Evolutionary conservation across 2,797 vertebrate genomes (phyloP).

Genomic region (Austrolebias charrua): DNA sequence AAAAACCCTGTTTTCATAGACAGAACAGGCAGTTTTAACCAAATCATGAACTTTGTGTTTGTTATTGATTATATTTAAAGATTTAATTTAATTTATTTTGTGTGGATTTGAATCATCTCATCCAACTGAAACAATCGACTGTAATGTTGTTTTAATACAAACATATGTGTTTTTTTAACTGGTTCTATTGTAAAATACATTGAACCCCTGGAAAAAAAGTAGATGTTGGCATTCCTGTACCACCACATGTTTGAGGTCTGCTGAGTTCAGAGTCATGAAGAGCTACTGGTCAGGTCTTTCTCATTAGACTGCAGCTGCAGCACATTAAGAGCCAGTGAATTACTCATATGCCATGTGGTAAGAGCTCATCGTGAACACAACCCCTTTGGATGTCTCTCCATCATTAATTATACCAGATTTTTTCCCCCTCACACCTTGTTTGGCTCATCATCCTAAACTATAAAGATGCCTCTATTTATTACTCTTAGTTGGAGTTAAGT

Average conservation of each 20-base stretch:
- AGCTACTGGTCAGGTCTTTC: conserved; percentile 40
- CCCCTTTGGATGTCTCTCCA: conserved; percentile 61
- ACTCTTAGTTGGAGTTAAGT: conserved; percentile 32
- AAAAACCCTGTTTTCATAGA: conserved; percentile 47
- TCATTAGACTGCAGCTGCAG: conserved; percentile 79
- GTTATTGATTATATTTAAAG: background rate
- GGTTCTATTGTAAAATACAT: background rate
- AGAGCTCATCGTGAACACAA: conserved; percentile 72
- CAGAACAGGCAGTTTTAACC: conserved; percentile 22
- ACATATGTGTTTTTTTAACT: background rate
- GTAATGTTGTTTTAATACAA: background rate
- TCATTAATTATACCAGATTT: conserved; percentile 54
- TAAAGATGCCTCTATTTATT: conserved; percentile 44
- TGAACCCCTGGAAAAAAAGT: conserved; percentile 1
- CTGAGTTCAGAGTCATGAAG: conserved; percentile 45
- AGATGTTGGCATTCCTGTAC: conserved; percentile 1
- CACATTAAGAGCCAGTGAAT: conserved; percentile 79
- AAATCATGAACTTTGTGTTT: background rate
- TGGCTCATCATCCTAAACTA: conserved; percentile 51
- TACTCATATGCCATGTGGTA: conserved; percentile 74
- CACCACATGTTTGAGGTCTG: conserved; percentile 19
- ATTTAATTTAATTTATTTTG: background rate
- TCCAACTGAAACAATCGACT: too few species aligned
- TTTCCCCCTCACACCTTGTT: conserved; percentile 55
- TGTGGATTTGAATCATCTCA: background rate